These are phyloP conservation scores for Siniperca knerii DNA, from an alignment of 2,113 vertebrate genomes.

Conservation along the genomic window DNA sequence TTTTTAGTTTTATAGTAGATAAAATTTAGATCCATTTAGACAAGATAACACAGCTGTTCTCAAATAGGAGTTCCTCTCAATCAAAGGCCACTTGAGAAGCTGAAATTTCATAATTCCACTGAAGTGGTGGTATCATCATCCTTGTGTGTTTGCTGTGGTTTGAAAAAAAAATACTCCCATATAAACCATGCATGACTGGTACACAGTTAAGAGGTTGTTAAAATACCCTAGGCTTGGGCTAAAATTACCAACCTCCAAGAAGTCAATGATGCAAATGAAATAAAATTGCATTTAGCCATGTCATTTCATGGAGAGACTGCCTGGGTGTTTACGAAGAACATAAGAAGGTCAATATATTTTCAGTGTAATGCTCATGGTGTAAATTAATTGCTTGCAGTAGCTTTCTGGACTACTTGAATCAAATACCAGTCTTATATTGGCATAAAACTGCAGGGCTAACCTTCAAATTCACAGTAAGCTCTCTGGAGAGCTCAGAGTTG, in stretches of 20 bases:
- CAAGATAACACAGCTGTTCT: conserved; percentile 49
- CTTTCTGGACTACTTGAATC: conserved; percentile 67
- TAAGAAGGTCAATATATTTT: conserved; percentile 64
- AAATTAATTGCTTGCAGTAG: conserved; percentile 68
- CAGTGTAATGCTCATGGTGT: conserved; percentile 49
- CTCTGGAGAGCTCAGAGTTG: conserved; percentile 40
- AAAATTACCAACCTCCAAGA: conserved; percentile 37
- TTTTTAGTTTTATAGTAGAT: conserved; percentile 20
- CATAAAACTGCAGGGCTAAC: conserved; percentile 67
- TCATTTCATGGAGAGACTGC: conserved; percentile 63
- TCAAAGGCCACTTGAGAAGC: conserved; percentile 20
- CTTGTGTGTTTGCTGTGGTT: conserved; percentile 27
- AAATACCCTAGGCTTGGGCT: conserved; percentile 39
- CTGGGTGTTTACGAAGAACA: conserved; percentile 53
- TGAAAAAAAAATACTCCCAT: not conserved
- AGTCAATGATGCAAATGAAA: conserved; percentile 64
- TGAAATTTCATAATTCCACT: not conserved
- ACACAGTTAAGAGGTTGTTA: conserved; percentile 37
- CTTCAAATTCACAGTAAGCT: conserved; percentile 68
- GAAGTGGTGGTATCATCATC: not conserved
- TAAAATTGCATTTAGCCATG: conserved; percentile 57
- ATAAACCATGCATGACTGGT: conserved; percentile 30
- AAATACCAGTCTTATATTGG: conserved; percentile 48
- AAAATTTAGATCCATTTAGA: conserved; percentile 3
- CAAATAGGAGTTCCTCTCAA: not conserved